phyloP scores from a whole-genome alignment of 2,888 invertebrate genomes.

The Melangyna quadrimaculata region DNA sequence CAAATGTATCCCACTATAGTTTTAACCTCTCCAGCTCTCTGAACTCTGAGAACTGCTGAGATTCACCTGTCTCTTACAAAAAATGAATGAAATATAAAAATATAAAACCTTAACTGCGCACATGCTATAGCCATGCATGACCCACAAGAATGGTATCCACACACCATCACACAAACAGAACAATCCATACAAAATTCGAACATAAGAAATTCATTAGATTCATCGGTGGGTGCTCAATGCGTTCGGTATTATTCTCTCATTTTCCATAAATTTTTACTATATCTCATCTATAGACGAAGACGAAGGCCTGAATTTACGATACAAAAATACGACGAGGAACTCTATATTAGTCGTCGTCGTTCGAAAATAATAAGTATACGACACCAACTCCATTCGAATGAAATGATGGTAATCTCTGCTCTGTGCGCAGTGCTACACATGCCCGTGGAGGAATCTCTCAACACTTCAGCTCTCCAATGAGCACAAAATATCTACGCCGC shows the following conservation, averaged over 20 bases:
- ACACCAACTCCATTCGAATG: slow-evolving; percentile 12
- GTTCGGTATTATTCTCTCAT: not conserved
- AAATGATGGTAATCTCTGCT: slow-evolving; percentile 50
- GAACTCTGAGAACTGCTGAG: too few relatives aligned
- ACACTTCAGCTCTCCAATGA: slow-evolving; percentile 46
- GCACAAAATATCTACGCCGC: slow-evolving; percentile 36
- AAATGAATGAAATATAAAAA: not conserved
- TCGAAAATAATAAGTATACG: slow-evolving; percentile 4
- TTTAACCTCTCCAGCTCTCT: not conserved
- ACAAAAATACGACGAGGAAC: slow-evolving; percentile 7
- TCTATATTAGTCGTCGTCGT: not conserved
- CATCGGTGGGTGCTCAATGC: slow-evolving; percentile 15
- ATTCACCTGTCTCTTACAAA: slow-evolving; percentile 3
- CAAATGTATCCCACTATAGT: not conserved
- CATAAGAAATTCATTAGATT: not conserved
- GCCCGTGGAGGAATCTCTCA: slow-evolving; percentile 67
- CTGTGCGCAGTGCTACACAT: slow-evolving; percentile 54
- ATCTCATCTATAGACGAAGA: not conserved
- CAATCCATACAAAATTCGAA: slow-evolving; percentile 10
- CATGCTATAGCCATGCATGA: not conserved
- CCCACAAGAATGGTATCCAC: not conserved
- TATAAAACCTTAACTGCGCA: not conserved
- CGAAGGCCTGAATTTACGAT: not conserved
- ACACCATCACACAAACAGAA: not conserved
- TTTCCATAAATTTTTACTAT: not conserved